These are phyloP conservation scores for fruit fly (Drosophila melanogaster) DNA, from an alignment of 1,140 invertebrate genomes.

Conservation along the genomic window Release_6_plus_ISO1_MT NT_037436.4:20456001-20456500, in stretches of 20 bases:
- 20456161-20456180: conserved; percentile 85
- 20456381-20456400: conserved; percentile 82
- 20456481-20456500: conserved; percentile 86
- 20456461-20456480: conserved; percentile 49
- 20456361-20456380: conserved; percentile 69
- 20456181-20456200: conserved; percentile 87
- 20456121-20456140: conserved; percentile 94
- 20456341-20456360: conserved; percentile 85
- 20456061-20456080: conserved; percentile 75
- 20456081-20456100: conserved; percentile 75
- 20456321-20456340: conserved; percentile 90
- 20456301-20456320: conserved; percentile 93
- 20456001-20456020: conserved; percentile 61
- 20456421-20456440: conserved; percentile 83
- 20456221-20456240: conserved; percentile 72
- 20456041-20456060: conserved; percentile 56
- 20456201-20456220: conserved; percentile 88
- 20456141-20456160: conserved; percentile 87
- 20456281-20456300: conserved; percentile 82
- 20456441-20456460: conserved; percentile 70
- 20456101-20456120: conserved; percentile 85
- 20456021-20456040: conserved; percentile 75
- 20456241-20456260: conserved; percentile 84
- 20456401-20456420: conserved; percentile 73
- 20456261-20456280: conserved; percentile 79